Conservation (phyloP, 2,797 vertebrate genomes). For the Clarias fuscus region DNA sequence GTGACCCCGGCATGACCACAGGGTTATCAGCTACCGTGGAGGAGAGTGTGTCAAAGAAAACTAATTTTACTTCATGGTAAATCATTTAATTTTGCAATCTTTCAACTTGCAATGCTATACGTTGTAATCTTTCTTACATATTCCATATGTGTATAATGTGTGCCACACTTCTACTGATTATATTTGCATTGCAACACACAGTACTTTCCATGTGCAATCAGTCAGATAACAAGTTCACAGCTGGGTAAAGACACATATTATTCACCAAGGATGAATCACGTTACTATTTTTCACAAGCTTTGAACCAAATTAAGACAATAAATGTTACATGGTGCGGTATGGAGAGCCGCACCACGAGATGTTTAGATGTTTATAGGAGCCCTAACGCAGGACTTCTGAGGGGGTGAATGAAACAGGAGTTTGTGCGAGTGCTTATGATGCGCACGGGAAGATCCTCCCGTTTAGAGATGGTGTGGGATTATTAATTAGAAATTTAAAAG, state of each 20-base stretch:
- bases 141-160: background rate
- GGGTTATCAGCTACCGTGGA: conserved; percentile 36
- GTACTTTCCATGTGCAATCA: background rate
- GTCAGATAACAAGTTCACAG: background rate
- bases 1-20: conserved; percentile 32
- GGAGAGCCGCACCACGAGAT: no score
- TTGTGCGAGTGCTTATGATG: no score
- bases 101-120: background rate
- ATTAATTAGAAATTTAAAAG: no score
- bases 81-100: background rate
- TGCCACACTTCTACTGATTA: background rate
- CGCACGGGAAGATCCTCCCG: no score
- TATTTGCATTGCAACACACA: background rate
- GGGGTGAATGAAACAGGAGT: no score
- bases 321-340: no score
- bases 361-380: no score
- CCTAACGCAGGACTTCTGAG: no score
- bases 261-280: background rate
- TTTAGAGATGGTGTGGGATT: no score
- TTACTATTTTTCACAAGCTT: background rate
- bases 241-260: background rate
- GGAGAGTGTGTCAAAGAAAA: conserved; percentile 35
- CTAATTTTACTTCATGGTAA: conserved; percentile 37
- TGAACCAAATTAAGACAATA: background rate
- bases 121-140: conserved; percentile 9